Base-by-base conservation (phyloP, 2,888 invertebrate genomes). In the Junonia oenone region DNA sequence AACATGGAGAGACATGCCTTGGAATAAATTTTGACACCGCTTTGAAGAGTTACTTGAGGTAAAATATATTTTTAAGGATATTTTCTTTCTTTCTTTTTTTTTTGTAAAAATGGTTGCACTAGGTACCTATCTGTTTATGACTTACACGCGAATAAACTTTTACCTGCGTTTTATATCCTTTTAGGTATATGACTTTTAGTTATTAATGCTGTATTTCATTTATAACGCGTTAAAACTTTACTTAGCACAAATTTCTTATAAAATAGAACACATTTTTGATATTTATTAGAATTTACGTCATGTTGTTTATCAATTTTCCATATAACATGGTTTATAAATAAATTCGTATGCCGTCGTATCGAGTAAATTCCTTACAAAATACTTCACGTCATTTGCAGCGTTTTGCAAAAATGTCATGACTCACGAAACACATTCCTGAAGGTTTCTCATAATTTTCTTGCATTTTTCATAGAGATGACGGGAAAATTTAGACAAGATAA, bases 301-400 rank as follows among this genome's bases (percentile, higher is more conserved):
- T 5, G 22, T 22, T 15, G 9, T 45, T 33, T 22, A 17, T 19
- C 2, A 27, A 26, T 14, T 27, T 45, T 29, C 11, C 37, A 5
- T 15, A 14, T 6, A 43, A 17, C 35, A n/a, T n/a, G n/a, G n/a
- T n/a, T n/a, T n/a, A 37, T 49, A 13, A 37, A 29, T 55, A 31
- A 9, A 52, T 38, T 14, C 26, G 38, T 45, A 56, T 56, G 38
- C 45, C 45, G 26, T 54, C 54, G 35, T 31, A 48, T 56, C 45
- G 19, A 33, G 17, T 31, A 53, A 50, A 56, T 59, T 40, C 46
- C 35, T 53, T 45, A 46, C 45, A 38, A 45, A 31, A 53, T 51
- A 49, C 45, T 45, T 55, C 37, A 38, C 38, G 17, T 49, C 52
- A 47, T 52, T 52, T 35, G 14, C 22, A 43, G 46, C 17, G 35